Evolutionary conservation across 2,113 vertebrate species (phyloP), one percentile per base, ranked within the genome.

Genomic region (Chunga burmeisteri): DNA sequence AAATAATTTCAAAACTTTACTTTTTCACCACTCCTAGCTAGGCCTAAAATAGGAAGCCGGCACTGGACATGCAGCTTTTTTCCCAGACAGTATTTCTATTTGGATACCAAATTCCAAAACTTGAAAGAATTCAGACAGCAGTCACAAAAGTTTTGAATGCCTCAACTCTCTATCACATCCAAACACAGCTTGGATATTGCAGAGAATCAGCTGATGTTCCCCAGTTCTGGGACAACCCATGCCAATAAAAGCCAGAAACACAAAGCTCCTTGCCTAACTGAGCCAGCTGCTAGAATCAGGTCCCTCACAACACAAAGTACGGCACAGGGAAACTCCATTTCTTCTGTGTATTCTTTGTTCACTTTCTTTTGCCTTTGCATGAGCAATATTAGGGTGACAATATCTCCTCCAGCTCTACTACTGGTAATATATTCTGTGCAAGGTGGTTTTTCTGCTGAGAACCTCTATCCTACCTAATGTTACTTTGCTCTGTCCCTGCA

Each of bases 11-110:
- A 86, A 92, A 96, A 66, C 38, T 74, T 85, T 29, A 75, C 18
- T 82, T 74, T 85, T 93, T 62, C 73, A 92, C 46, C 25, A 80
- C 66, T 91, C 40, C 21, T 93, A 90, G 22, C 68, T 82, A 94
- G 74, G 58, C 23, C 86, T 91, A 63, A 93, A 93, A 86, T 52
- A 84, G 94, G 91, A 92, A 93, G 32, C 59, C 94, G 55, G 63
- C 75, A 92, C 42, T 74, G 50, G 49, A 20, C 26, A 56, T 3
- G 20, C 63, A 79, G 62, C 25, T 68, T 80, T 74, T 50, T 47
- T 67, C 59, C 49, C 42, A 52, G 34, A 47, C 36, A 90, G 3
- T 80, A 66, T 58, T 94, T 67, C 55, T 77, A 75, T 96, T 61
- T 81, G 65, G 67, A 95, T 20, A 95, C 36, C 26, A 59, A 94